Conservation (phyloP, 1,140 invertebrate genomes). For the Drosophila nigrodunni region DNA sequence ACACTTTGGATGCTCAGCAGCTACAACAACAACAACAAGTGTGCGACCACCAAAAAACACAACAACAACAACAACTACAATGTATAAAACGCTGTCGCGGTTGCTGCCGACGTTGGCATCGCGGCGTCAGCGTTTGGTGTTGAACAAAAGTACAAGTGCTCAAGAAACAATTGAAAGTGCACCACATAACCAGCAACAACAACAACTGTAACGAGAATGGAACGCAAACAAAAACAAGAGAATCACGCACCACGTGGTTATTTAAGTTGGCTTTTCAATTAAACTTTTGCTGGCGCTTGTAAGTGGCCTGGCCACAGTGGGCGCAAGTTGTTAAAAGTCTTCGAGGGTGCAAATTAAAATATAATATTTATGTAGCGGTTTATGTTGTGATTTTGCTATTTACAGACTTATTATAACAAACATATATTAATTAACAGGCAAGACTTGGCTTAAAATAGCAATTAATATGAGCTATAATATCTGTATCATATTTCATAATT, state of each 20-base stretch:
- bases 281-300: conserved; percentile 61
- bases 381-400: neutral
- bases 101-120: neutral
- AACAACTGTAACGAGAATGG: neutral
- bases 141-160: conserved; percentile 49
- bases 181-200: conserved; percentile 34
- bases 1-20: conserved; percentile 51
- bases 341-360: neutral
- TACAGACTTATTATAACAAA: neutral
- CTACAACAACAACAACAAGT: conserved; percentile 33
- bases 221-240: conserved; percentile 22
- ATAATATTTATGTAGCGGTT: neutral
- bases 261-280: conserved; percentile 73
- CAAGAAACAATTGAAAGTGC: conserved; percentile 51
- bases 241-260: conserved; percentile 71
- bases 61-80: conserved; percentile 36
- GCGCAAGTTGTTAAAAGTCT: neutral
- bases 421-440: neutral
- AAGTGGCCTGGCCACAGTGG: conserved; percentile 41
- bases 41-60: conserved; percentile 23
- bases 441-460: neutral
- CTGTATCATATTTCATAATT: neutral
- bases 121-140: conserved; percentile 27
- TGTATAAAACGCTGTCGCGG: conserved; percentile 1
- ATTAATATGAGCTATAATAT: neutral